phyloP scores from a whole-genome alignment of 2,888 invertebrate genomes.

The Acleris laterana region DNA sequence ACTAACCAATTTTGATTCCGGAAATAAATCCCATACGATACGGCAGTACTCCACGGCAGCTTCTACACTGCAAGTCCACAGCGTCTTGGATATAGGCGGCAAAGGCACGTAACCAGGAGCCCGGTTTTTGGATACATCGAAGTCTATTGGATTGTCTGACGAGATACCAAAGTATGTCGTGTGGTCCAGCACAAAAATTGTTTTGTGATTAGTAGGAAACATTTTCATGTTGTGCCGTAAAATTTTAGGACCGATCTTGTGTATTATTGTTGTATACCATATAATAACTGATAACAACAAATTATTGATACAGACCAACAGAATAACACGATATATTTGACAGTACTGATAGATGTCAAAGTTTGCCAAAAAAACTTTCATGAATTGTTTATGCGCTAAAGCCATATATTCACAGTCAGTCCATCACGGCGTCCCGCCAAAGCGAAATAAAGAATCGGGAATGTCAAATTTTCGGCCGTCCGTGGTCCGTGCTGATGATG shows the following conservation, averaged over 20 bases:
- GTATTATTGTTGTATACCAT: not conserved
- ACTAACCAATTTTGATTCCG: constrained; percentile 92
- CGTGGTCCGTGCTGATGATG: too few species aligned
- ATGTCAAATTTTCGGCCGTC: too few species aligned
- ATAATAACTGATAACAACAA: too few species aligned
- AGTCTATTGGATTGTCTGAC: constrained; percentile 92
- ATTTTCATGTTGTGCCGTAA: constrained; percentile 52
- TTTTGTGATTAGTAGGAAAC: constrained; percentile 95
- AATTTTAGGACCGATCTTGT: not conserved
- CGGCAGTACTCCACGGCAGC: constrained; percentile 97
- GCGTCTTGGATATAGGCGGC: constrained; percentile 94
- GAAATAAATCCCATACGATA: constrained; percentile 98
- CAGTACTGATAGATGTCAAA: too few species aligned
- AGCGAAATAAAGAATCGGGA: too few species aligned
- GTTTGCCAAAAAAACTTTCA: too few species aligned
- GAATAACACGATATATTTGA: too few species aligned
- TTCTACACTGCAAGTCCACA: constrained; percentile 99
- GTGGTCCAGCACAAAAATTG: constrained; percentile 97
- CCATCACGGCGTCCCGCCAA: too few species aligned
- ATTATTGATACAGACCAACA: too few species aligned
- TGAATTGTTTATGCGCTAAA: too few species aligned
- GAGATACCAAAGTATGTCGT: constrained; percentile 95
- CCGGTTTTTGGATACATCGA: constrained; percentile 89
- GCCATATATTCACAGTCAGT: too few species aligned
- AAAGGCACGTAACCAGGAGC: constrained; percentile 89